phyloP scores from a whole-genome alignment of 92 coral and sea anemone genomes.

The Porites divaricata region DNA sequence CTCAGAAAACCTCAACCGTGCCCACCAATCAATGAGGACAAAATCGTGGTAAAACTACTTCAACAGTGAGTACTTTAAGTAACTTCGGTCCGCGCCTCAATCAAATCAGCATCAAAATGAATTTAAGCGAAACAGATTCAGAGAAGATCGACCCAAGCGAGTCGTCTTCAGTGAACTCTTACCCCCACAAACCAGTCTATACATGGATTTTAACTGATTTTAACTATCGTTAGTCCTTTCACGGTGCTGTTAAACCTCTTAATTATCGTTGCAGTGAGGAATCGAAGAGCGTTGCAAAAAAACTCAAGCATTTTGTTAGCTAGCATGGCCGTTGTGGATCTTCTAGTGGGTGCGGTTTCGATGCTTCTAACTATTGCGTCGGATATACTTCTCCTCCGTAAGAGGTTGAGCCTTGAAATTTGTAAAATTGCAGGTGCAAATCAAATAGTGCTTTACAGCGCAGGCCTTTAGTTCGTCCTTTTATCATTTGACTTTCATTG shows the following conservation, averaged over 20 bases:
- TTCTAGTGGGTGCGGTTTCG: constrained; percentile 25
- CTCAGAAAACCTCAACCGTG: neutral
- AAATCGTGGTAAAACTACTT: neutral
- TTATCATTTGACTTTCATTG: constrained; percentile 36
- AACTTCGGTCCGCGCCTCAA: neutral
- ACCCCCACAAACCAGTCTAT: neutral
- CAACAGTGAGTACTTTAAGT: neutral
- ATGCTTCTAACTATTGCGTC: neutral
- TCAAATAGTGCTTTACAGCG: neutral
- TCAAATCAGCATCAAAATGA: neutral
- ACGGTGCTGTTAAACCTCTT: constrained; percentile 3
- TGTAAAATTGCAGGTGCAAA: neutral
- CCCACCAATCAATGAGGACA: neutral
- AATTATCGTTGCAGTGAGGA: constrained; percentile 8
- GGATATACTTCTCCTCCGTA: neutral
- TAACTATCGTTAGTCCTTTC: neutral
- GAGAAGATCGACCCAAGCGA: neutral
- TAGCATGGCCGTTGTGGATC: constrained; percentile 39
- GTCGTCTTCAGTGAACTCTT: neutral
- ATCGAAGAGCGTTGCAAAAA: neutral
- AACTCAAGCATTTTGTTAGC: constrained; percentile 22
- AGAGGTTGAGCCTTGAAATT: neutral
- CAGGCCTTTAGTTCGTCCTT: constrained; percentile 6
- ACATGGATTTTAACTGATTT: constrained; percentile 17
- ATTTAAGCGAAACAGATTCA: neutral